phyloP scores from a whole-genome alignment of 1,140 invertebrate genomes.

The Scaptomyza pallida region DNA sequence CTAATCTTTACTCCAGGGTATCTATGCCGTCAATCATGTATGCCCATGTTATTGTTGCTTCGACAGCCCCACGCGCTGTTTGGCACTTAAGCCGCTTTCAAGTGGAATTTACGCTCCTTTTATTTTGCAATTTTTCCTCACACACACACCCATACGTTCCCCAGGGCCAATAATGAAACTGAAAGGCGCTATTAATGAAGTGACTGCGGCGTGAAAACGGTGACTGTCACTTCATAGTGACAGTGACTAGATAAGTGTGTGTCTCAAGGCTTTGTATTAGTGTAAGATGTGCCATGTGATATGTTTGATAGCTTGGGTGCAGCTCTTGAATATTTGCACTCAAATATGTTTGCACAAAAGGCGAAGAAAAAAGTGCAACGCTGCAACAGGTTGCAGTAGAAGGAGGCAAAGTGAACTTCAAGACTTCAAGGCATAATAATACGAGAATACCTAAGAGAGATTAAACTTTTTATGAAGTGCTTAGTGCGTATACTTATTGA shows the following conservation, averaged over 20 bases:
- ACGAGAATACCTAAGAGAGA: no score
- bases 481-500: no score
- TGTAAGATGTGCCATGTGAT: neutral
- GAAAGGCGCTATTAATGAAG: constrained; percentile 42
- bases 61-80: constrained; percentile 35
- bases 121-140: constrained; percentile 67
- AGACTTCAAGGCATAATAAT: neutral
- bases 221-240: constrained; percentile 18
- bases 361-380: neutral
- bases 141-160: neutral
- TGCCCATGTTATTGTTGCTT: neutral
- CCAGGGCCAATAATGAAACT: constrained; percentile 47
- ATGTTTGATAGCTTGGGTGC: constrained; percentile 11
- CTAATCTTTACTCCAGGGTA: no score
- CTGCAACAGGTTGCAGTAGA: constrained; percentile 1
- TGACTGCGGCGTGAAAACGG: constrained; percentile 26
- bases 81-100: constrained; percentile 69
- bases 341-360: constrained; percentile 11
- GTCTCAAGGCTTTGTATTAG: constrained; percentile 15
- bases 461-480: no score
- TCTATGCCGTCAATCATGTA: neutral
- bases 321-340: constrained; percentile 4
- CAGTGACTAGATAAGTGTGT: constrained; percentile 19
- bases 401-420: neutral
- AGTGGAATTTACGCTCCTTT: constrained; percentile 65